phyloP scores from a whole-genome alignment of 2,888 invertebrate genomes.

The Drosophila quinaria region DNA sequence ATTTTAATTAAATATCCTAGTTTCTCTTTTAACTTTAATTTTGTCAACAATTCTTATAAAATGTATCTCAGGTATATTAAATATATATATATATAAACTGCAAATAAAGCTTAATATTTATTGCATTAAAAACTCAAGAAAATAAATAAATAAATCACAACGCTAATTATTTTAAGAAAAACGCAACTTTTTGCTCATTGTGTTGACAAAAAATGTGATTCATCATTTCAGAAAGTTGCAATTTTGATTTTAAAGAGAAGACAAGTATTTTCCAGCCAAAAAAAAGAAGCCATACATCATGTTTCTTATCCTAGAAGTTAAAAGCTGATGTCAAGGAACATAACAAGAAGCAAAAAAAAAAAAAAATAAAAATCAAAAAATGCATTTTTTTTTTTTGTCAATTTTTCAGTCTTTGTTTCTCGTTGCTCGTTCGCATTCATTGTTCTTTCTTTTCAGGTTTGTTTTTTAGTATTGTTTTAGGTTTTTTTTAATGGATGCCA shows the following conservation, averaged over 20 bases:
- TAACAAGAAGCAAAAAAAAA: background rate
- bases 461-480: background rate
- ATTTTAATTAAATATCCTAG: background rate
- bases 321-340: constrained; percentile 13
- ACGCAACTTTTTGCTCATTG: constrained; percentile 2
- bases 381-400: constrained; percentile 11
- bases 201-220: constrained; percentile 9
- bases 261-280: background rate
- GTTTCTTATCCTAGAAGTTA: constrained; percentile 17
- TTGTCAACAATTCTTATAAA: background rate
- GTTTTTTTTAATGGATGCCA: constrained; percentile 16
- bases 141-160: constrained; percentile 10
- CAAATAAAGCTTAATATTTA: background rate
- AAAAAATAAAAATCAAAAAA: constrained; percentile 1
- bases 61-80: background rate
- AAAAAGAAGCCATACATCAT: constrained; percentile 19
- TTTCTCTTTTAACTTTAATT: background rate
- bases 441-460: constrained; percentile 2
- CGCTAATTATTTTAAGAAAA: background rate
- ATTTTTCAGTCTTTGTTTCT: constrained; percentile 36
- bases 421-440: constrained; percentile 14
- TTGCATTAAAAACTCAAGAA: background rate
- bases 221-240: constrained; percentile 6
- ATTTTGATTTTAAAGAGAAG: constrained; percentile 8
- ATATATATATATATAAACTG: background rate